phyloP scores from a whole-genome alignment of 1,140 invertebrate genomes.

The Tenebrio molitor region DNA sequence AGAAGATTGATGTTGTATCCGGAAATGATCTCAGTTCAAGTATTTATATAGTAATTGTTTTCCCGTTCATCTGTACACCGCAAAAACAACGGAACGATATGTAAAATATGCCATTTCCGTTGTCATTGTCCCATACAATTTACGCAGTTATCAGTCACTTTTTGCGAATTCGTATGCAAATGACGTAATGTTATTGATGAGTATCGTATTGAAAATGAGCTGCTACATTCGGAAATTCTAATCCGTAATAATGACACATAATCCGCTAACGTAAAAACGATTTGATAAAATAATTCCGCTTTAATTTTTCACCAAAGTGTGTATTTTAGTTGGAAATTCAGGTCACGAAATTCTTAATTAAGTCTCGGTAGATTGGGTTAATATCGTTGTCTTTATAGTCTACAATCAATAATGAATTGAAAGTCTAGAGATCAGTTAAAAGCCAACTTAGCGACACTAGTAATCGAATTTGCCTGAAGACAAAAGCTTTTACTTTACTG shows the following conservation, averaged over 20 bases:
- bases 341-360: conserved; percentile 32
- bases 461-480: conserved; percentile 30
- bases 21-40: conserved; percentile 13
- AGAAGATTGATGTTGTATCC: conserved; percentile 36
- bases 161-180: background rate
- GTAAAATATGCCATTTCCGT: too few species aligned
- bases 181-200: background rate
- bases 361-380: conserved; percentile 35
- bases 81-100: too few species aligned
- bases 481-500: conserved; percentile 21
- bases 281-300: conserved; percentile 7
- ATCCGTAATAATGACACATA: too few species aligned
- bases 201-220: background rate
- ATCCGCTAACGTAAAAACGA: background rate
- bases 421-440: conserved; percentile 38
- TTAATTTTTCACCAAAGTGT: background rate
- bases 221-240: too few species aligned
- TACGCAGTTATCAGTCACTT: background rate
- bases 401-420: conserved; percentile 38
- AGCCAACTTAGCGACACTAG: conserved; percentile 20
- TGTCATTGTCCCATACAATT: too few species aligned
- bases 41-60: conserved; percentile 19
- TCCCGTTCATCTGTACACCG: background rate
- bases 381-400: conserved; percentile 40
- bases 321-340: conserved; percentile 18